phyloP scores from a whole-genome alignment of 2,797 vertebrate genomes.

The Chaenodraco wilsoni region DNA sequence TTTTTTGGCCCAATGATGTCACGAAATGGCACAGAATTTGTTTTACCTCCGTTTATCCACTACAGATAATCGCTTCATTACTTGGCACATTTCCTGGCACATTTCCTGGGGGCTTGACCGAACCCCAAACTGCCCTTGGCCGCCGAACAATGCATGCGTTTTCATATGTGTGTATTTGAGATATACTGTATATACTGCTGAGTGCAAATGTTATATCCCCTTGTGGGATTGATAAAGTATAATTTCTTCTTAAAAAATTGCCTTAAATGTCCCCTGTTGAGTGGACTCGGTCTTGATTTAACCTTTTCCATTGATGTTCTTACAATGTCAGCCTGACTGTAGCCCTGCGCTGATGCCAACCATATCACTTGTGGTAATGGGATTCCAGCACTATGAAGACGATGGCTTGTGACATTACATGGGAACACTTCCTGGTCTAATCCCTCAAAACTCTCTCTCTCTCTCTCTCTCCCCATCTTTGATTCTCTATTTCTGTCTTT shows the following conservation, averaged over 20 bases:
- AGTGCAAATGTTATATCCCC: too few species aligned
- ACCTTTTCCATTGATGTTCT: slow-evolving; percentile 21
- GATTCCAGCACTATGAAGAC: slow-evolving; percentile 52
- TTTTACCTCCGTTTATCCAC: too few species aligned
- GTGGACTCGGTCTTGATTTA: slow-evolving; percentile 19
- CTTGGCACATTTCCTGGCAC: too few species aligned
- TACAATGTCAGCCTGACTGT: neutral
- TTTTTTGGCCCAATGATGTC: too few species aligned
- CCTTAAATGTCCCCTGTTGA: slow-evolving; percentile 2
- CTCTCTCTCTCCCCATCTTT: slow-evolving; percentile 15
- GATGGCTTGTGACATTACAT: slow-evolving; percentile 72
- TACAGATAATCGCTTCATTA: too few species aligned
- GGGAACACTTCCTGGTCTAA: slow-evolving; percentile 62
- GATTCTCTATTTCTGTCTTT: slow-evolving; percentile 61
- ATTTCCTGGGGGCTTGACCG: too few species aligned
- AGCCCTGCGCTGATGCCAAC: slow-evolving; percentile 13
- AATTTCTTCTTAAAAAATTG: neutral
- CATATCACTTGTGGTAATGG: slow-evolving; percentile 39
- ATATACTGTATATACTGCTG: too few species aligned
- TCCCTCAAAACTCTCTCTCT: neutral
- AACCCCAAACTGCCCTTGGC: too few species aligned
- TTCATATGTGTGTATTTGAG: too few species aligned
- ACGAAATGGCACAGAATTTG: too few species aligned
- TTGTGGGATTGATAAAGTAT: too few species aligned
- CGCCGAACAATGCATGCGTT: too few species aligned